Conservation (phyloP, 2,797 vertebrate species). For the Spatula versicolor region DNA sequence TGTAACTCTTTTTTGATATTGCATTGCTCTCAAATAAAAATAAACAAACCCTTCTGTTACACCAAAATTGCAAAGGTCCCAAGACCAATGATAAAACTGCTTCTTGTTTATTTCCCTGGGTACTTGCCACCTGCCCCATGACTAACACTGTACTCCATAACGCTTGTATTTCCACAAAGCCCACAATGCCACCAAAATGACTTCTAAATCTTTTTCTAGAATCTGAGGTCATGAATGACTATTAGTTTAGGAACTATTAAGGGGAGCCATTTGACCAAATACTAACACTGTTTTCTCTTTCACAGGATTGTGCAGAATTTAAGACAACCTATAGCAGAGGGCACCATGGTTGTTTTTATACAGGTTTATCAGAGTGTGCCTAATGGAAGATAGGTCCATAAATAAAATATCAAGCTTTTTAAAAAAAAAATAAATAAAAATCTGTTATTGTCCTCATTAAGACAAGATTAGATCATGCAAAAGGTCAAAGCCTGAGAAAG, state of each 20-base stretch:
- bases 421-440: no score
- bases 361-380: neutral
- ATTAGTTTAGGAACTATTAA: neutral
- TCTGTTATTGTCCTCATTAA: constrained; percentile 3
- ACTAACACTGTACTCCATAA: neutral
- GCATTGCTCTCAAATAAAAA: neutral
- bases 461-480: neutral
- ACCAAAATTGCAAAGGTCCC: neutral
- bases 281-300: neutral
- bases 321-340: neutral
- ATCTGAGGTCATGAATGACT: neutral
- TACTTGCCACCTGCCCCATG: neutral
- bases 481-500: neutral
- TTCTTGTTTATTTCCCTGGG: neutral
- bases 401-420: neutral
- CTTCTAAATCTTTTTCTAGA: neutral
- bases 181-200: neutral
- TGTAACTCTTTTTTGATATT: neutral
- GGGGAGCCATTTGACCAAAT: neutral
- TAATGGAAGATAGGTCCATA: constrained; percentile 11
- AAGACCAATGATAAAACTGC: neutral
- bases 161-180: neutral
- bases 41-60: neutral
- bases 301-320: neutral
- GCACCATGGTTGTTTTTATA: neutral